Percentiles rank a stretch among this genome's conserved stretches.
These are phyloP conservation scores for Ophioninae sp. DNA, from an alignment of 2,888 invertebrate species.

Conservation along the genomic window DNA sequence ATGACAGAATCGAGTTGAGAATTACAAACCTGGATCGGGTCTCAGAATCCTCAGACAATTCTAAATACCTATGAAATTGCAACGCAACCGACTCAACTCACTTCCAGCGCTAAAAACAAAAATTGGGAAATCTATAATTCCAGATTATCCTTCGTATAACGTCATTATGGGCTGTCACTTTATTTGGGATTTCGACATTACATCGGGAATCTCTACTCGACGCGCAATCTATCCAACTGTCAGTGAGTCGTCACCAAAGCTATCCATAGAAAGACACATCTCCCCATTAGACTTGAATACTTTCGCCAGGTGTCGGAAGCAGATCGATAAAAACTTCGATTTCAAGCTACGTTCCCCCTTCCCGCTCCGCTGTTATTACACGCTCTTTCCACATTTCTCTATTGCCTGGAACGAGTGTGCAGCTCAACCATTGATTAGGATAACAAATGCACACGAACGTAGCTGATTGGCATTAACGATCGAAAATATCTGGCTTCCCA, in stretches of 20 bases:
- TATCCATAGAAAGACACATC: constrained; percentile 14
- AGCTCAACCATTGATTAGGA: constrained; percentile 33
- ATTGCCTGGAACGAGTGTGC: not conserved
- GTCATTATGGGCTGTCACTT: not conserved
- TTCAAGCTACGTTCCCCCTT: not conserved
- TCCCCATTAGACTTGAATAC: not conserved
- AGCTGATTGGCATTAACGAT: constrained; percentile 51
- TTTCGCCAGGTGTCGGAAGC: constrained; percentile 6
- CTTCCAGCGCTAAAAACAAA: not conserved
- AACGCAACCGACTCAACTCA: constrained; percentile 40
- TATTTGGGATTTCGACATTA: not conserved
- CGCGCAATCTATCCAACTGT: constrained; percentile 1
- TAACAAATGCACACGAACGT: constrained; percentile 42
- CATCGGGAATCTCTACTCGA: not conserved
- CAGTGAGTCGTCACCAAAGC: constrained; percentile 5
- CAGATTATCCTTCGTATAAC: constrained; percentile 6
- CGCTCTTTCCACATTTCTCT: not conserved
- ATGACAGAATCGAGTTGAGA: not conserved
- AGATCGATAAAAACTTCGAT: constrained; percentile 21
- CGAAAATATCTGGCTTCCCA: constrained; percentile 39
- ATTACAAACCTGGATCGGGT: not conserved
- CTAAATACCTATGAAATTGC: constrained; percentile 31
- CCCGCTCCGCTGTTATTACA: not conserved
- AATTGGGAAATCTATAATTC: not conserved
- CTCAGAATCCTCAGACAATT: not conserved